phyloP scores from a whole-genome alignment of 1,140 invertebrate genomes.

The Drosophila albomicans region DNA sequence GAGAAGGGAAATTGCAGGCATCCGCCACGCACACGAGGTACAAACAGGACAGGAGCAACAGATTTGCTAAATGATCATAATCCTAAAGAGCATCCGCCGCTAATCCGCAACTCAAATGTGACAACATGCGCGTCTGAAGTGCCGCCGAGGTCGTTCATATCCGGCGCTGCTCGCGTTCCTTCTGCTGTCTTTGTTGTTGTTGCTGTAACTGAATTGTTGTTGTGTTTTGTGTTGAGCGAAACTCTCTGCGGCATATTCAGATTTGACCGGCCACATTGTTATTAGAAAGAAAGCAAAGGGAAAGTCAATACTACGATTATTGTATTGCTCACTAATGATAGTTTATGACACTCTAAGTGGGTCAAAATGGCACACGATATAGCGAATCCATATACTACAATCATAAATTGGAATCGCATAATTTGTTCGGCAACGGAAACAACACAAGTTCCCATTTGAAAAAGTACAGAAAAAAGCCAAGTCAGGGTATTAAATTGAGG shows the following conservation, averaged over 20 bases:
- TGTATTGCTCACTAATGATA: conserved; percentile 57
- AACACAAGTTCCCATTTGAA: conserved; percentile 36
- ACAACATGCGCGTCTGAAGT: conserved; percentile 82
- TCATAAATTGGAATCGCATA: conserved; percentile 18
- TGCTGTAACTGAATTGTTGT: neutral
- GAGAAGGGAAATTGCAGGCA: conserved; percentile 36
- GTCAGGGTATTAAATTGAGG: conserved; percentile 26
- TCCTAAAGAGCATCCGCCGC: conserved; percentile 75
- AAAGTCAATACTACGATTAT: conserved; percentile 19
- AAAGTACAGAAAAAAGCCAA: conserved; percentile 25
- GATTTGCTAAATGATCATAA: conserved; percentile 85
- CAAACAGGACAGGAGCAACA: conserved; percentile 76
- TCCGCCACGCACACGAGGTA: conserved; percentile 57
- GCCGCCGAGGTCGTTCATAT: conserved; percentile 51
- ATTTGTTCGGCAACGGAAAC: conserved; percentile 32
- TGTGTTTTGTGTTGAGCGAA: neutral
- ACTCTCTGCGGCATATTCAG: conserved; percentile 9
- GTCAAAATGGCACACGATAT: conserved; percentile 63
- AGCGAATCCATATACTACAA: conserved; percentile 15
- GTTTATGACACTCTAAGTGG: conserved; percentile 70
- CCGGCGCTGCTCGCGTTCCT: conserved; percentile 31
- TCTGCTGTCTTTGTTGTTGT: neutral
- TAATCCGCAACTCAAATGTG: conserved; percentile 84
- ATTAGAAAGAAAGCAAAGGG: neutral
- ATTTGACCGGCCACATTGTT: neutral